phyloP scores from a whole-genome alignment of 2,113 vertebrate species.

The Zapornia atra region DNA sequence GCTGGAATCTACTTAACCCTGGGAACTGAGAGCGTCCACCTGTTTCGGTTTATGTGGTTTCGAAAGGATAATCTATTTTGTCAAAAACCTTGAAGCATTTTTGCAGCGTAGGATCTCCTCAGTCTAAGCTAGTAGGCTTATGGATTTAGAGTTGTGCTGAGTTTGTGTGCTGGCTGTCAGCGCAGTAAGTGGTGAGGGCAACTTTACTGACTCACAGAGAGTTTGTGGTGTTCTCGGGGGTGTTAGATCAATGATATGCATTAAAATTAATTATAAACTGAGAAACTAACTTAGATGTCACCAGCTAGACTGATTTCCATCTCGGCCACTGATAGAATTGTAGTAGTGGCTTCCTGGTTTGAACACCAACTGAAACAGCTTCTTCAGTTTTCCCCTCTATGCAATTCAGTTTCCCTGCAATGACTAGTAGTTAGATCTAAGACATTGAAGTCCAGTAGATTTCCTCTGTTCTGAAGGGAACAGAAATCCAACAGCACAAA shows the following conservation, averaged over 20 bases:
- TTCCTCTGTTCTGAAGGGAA: background rate
- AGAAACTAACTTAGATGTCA: background rate
- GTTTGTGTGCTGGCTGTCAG: background rate
- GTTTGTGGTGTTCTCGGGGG: fast-evolving
- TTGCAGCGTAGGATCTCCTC: background rate
- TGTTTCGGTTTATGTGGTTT: background rate
- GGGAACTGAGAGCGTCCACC: background rate
- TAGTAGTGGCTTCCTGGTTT: background rate
- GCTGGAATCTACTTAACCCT: background rate
- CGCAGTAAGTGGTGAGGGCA: background rate
- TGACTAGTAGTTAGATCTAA: background rate
- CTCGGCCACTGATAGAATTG: background rate
- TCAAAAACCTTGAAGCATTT: constrained; percentile 16
- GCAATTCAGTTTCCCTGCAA: background rate
- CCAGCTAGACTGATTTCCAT: background rate
- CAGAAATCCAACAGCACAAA: background rate
- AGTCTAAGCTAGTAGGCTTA: background rate
- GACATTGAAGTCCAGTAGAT: background rate
- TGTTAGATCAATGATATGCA: fast-evolving
- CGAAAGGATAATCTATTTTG: background rate
- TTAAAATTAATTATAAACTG: background rate
- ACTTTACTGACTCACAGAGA: background rate
- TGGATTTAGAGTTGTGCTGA: background rate
- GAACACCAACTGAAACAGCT: background rate
- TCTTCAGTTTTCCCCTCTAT: background rate